Conservation (phyloP, 2,888 invertebrate species). For the Tyria jacobaeae region DNA sequence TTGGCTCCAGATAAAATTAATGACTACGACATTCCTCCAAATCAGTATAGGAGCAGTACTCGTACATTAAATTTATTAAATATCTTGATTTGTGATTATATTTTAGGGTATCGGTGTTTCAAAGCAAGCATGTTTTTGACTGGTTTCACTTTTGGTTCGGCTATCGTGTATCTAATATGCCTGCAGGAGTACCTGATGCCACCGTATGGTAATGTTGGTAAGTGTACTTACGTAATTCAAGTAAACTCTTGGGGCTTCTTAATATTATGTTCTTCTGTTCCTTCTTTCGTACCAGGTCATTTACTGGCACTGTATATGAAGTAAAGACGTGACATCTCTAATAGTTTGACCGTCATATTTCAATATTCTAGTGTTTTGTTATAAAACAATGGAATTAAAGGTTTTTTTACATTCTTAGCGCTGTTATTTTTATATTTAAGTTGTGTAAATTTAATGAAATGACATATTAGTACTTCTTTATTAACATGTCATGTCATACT, state of each 20-base stretch:
- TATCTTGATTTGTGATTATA: constrained; percentile 15
- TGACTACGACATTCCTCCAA: too few species aligned
- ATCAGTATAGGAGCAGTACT: too few species aligned
- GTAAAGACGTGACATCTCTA: too few species aligned
- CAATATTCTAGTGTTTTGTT: too few species aligned
- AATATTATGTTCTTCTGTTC: not conserved
- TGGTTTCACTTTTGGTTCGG: constrained; percentile 94
- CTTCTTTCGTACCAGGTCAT: not conserved
- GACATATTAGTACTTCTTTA: too few species aligned
- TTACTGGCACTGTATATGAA: too few species aligned
- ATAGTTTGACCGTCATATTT: not conserved
- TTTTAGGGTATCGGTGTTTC: constrained; percentile 94
- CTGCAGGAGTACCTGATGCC: constrained; percentile 93
- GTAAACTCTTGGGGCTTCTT: not conserved
- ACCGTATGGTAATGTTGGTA: constrained; percentile 91
- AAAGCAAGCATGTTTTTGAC: constrained; percentile 96
- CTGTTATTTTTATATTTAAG: not conserved
- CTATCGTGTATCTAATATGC: constrained; percentile 93
- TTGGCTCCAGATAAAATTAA: too few species aligned
- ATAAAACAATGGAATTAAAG: not conserved
- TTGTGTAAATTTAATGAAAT: not conserved
- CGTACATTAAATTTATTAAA: not conserved
- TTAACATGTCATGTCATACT: too few species aligned
- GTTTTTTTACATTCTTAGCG: not conserved
- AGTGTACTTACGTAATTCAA: constrained; percentile 54